phyloP scores from a whole-genome alignment of 2,888 invertebrate species.

The Tipula confusa region DNA sequence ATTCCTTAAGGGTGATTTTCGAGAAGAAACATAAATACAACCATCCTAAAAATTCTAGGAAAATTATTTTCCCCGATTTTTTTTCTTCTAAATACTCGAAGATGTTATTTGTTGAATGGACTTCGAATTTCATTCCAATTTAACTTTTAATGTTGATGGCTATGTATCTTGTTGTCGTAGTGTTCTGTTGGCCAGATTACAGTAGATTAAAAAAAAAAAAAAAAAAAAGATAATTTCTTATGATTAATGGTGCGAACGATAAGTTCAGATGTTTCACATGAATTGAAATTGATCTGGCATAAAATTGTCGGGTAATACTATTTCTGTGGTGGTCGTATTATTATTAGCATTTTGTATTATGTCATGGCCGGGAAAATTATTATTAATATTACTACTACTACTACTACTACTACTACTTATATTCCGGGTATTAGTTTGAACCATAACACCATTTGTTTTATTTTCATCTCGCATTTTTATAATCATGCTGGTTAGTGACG shows the following conservation, averaged over 20 bases:
- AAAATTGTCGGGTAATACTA: slow-evolving; percentile 28
- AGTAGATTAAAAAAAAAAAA: background rate
- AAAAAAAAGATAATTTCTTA: background rate
- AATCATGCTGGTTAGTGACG: slow-evolving; percentile 81
- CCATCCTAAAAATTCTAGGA: background rate
- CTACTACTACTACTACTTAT: slow-evolving; percentile 17
- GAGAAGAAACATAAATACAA: background rate
- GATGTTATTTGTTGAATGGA: background rate
- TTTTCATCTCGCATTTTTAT: slow-evolving; percentile 71
- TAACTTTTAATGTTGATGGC: background rate
- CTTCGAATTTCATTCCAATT: background rate
- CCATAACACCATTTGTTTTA: slow-evolving; percentile 21
- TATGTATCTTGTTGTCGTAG: background rate
- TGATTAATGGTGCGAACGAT: background rate
- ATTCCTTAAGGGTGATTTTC: background rate
- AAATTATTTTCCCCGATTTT: background rate
- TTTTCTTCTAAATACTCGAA: background rate
- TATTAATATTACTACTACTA: background rate
- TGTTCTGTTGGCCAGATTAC: background rate
- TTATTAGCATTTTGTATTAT: background rate
- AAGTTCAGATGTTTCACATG: slow-evolving; percentile 21
- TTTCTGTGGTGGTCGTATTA: background rate
- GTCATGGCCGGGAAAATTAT: background rate
- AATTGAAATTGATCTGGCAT: slow-evolving; percentile 28
- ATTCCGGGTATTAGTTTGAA: background rate